phyloP scores from a whole-genome alignment of 2,888 invertebrate species.

The Nematopogon swammerdamellus region DNA sequence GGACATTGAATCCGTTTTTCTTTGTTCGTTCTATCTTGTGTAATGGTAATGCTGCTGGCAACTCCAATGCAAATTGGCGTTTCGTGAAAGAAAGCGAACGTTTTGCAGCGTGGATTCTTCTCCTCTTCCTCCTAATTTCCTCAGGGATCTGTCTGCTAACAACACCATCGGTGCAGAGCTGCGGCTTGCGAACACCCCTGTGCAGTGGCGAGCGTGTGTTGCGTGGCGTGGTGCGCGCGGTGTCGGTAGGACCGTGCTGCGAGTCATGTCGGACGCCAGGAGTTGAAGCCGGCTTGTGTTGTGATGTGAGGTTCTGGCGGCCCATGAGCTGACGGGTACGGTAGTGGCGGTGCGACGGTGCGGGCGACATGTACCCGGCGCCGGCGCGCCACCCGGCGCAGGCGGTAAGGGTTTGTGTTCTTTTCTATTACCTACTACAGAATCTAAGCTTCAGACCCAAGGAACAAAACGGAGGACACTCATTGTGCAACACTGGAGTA shows the following conservation, averaged over 20 bases:
- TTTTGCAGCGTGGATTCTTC: background rate
- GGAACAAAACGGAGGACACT: too few species aligned
- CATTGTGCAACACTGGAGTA: too few species aligned
- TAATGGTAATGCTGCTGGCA: background rate
- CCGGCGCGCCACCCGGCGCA: conserved; percentile 74
- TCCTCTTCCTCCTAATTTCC: background rate
- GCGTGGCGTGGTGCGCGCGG: too few species aligned
- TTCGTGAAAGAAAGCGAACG: background rate
- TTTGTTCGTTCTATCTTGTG: too few species aligned
- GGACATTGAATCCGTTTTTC: too few species aligned
- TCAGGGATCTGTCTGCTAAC: background rate
- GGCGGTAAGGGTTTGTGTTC: conserved; percentile 63
- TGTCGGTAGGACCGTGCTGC: background rate
- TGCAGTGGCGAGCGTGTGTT: background rate
- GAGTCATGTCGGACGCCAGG: background rate
- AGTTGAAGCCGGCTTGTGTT: background rate
- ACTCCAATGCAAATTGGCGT: background rate
- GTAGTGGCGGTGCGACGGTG: conserved; percentile 15
- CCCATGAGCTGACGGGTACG: conserved; percentile 15
- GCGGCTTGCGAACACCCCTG: background rate
- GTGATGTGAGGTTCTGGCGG: conserved; percentile 17
- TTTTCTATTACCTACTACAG: conserved; percentile 16
- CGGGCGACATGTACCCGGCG: conserved; percentile 65
- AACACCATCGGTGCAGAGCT: too few species aligned
- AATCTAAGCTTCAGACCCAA: too few species aligned